Evolutionary conservation across 30 jellyfish, hydroid and myxozoan species (phyloP), one percentile per base, ranked within the genome.

Genomic region (Hydractinia symbiolongicarpus): DNA sequence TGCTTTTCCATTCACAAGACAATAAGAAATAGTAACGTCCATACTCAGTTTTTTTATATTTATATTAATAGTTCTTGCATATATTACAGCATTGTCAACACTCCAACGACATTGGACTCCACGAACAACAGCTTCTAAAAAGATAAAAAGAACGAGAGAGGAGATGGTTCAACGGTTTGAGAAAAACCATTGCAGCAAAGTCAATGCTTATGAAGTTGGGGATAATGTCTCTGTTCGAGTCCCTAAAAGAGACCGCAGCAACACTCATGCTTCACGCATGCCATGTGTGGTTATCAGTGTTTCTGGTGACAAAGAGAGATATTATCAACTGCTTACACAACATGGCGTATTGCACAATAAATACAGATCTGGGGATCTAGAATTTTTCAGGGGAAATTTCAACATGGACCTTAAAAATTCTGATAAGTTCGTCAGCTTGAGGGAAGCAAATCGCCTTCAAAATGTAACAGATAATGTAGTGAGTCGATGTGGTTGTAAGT

Each of bases 151-250:
- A 62, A 50, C 73, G 30, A 40, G 73, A 62, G 30, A 62, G 30
- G 5, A 40, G 9, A 62, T 62, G 73, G 73, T 62, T 62, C 73
- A 50, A 15, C 73, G 73, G 16, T 62, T 62, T 62, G 73, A 62
- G 50, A 62, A 62, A 50, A 62, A 9, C 7, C 73, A 62, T 50
- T 15, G 30, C 50, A 15, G 50, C 7, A 5, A 62, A 62, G 73
- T 62, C 8, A 62, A 62, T 62, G 16, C 16, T 62, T 74, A 49
- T 74, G 21, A 40, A 49, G 83, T 74, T 74, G 83, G 83, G 49
- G 83, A 74, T 70, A 74, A 74, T 74, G 83, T 51, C 54, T 57
- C 61, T 74, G 51, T 54, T 40, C 13, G 21, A 74, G 54, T 40
- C 54, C 83, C 83, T 21, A 21, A 50, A 15, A 50, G 5, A 62